These are phyloP conservation scores for Lymantria dispar DNA, from an alignment of 2,888 invertebrate genomes.

Conservation along the genomic window DNA sequence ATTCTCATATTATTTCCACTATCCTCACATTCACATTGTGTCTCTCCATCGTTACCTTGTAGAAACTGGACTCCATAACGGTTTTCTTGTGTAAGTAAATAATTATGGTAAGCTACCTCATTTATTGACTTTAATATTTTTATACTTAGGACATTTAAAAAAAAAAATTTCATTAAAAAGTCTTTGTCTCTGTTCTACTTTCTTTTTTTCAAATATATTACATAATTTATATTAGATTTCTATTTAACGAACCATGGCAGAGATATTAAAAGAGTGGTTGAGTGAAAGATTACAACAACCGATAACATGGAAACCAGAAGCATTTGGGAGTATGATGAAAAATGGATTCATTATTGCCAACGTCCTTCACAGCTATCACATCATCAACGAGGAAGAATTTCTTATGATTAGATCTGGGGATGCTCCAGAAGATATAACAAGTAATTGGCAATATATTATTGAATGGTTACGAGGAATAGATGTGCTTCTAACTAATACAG, in stretches of 20 bases:
- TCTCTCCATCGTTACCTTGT: no score
- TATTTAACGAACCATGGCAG: conserved; percentile 65
- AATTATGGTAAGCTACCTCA: no score
- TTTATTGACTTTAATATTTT: no score
- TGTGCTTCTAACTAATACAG: conserved; percentile 64
- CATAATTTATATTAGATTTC: no score
- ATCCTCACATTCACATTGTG: no score
- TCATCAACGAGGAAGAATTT: conserved; percentile 81
- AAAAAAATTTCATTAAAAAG: no score
- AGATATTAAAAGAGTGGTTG: conserved; percentile 84
- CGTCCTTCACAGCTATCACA: conserved; percentile 81
- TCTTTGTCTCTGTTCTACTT: no score
- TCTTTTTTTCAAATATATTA: no score
- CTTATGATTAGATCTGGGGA: conserved; percentile 67
- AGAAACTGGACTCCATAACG: no score
- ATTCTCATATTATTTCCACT: no score
- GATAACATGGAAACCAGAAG: conserved; percentile 77
- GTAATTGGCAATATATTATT: conserved; percentile 76
- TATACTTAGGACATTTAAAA: no score
- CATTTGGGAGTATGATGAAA: conserved; percentile 80
- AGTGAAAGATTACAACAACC: conserved; percentile 78
- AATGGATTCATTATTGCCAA: conserved; percentile 82
- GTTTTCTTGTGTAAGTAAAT: no score
- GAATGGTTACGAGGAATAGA: conserved; percentile 80
- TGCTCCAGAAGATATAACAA: conserved; percentile 61